Conservation (phyloP, 2,888 invertebrate species). For the Congeria kusceri region DNA sequence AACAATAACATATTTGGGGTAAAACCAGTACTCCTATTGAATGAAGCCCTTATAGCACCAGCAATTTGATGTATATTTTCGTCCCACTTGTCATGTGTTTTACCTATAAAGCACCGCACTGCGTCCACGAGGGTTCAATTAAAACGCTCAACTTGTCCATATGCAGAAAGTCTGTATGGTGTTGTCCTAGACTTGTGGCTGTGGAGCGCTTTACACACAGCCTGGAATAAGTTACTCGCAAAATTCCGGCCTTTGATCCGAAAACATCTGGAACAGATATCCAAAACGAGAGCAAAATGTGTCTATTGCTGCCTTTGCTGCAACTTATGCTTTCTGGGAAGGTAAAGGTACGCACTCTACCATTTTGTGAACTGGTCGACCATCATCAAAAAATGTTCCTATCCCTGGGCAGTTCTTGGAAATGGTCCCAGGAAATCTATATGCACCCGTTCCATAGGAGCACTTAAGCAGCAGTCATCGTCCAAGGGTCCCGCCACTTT, state of each 20-base stretch:
- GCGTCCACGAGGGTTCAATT: constrained; percentile 46
- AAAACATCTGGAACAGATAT: constrained; percentile 37
- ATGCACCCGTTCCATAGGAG: constrained; percentile 22
- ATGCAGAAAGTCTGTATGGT: constrained; percentile 50
- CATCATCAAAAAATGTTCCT: constrained; percentile 37
- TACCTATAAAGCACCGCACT: constrained; percentile 34
- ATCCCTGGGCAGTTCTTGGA: constrained; percentile 13
- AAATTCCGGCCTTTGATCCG: constrained; percentile 45
- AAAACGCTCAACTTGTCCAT: constrained; percentile 46
- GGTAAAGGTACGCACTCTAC: constrained; percentile 49
- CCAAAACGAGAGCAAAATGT: constrained; percentile 46
- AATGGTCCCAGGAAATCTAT: constrained; percentile 52
- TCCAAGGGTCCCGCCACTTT: too few species aligned
- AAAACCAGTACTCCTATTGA: constrained; percentile 46
- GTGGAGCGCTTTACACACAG: constrained; percentile 33
- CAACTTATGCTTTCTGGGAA: constrained; percentile 36
- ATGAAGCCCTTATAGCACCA: constrained; percentile 23
- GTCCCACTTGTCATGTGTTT: constrained; percentile 41
- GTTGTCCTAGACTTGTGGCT: constrained; percentile 53
- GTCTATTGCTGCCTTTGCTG: constrained; percentile 41
- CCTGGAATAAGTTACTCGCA: constrained; percentile 46
- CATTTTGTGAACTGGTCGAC: constrained; percentile 55
- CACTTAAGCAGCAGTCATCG: too few species aligned
- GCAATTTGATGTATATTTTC: constrained; percentile 27
- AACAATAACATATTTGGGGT: constrained; percentile 49